Evolutionary conservation across 2,888 invertebrate genomes (phyloP).

Genomic region (Oligia latruncula): DNA sequence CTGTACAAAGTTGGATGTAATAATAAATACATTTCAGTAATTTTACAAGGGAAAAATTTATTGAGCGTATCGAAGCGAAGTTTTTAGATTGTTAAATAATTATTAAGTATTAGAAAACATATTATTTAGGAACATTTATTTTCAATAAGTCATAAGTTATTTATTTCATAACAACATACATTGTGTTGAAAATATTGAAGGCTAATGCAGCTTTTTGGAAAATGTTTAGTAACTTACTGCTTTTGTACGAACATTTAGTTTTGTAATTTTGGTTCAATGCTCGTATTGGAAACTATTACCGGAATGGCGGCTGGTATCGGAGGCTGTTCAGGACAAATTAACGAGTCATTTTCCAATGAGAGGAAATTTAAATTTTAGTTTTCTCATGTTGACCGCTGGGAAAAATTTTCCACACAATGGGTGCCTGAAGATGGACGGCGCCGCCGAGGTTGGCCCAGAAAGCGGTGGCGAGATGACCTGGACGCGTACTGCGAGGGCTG

Average conservation of each 20-base stretch:
- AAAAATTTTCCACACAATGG: background rate
- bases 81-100: conserved; percentile 49
- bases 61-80: conserved; percentile 44
- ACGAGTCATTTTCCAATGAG: background rate
- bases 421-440: background rate
- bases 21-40: conserved; percentile 65
- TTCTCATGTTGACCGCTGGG: background rate
- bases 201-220: background rate
- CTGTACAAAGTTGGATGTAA: conserved; percentile 59
- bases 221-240: conserved; percentile 8
- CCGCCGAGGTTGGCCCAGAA: background rate
- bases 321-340: background rate
- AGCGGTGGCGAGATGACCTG: background rate
- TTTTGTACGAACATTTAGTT: conserved; percentile 11
- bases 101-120: conserved; percentile 38
- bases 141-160: background rate
- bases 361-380: background rate
- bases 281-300: background rate
- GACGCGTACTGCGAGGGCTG: background rate
- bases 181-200: background rate
- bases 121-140: conserved; percentile 35
- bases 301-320: background rate
- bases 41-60: conserved; percentile 52
- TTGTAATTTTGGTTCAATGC: background rate
- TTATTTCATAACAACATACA: too few relatives aligned